Conservation (phyloP, 2,888 invertebrate genomes). For the Lithodes maja region DNA sequence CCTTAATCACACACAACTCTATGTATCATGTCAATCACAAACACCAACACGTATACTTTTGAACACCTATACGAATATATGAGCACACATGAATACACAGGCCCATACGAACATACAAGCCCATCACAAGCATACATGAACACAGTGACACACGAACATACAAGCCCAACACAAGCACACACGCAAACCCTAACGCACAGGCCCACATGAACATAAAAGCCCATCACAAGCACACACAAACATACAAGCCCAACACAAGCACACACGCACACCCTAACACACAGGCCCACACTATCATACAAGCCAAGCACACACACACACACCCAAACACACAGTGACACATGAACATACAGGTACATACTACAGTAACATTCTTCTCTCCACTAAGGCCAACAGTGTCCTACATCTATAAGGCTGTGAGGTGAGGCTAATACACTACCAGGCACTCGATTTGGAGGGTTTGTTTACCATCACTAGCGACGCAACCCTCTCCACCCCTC, state of each 20-base stretch:
- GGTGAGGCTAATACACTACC: constrained; percentile 52
- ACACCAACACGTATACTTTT: too few relatives aligned
- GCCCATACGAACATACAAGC: too few relatives aligned
- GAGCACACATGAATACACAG: too few relatives aligned
- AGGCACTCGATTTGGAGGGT: constrained; percentile 65
- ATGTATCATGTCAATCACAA: too few relatives aligned
- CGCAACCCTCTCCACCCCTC: constrained; percentile 6
- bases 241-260: neutral
- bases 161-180: neutral
- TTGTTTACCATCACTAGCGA: constrained; percentile 42
- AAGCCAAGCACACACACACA: neutral
- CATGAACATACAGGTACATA: constrained; percentile 16
- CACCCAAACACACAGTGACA: neutral
- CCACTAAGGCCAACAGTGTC: constrained; percentile 63
- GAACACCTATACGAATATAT: too few relatives aligned
- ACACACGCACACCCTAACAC: neutral
- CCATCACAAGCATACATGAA: neutral
- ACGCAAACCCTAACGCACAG: neutral
- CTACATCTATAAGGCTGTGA: constrained; percentile 65
- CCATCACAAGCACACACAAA: neutral
- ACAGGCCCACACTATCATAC: constrained; percentile 24
- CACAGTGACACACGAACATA: neutral
- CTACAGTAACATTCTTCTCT: neutral
- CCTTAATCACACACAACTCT: neutral
- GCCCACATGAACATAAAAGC: neutral